Evolutionary conservation across 2,888 invertebrate species (phyloP), one percentile per base, ranked within the genome.

Genomic region (Oegoconia quadripuncta): DNA sequence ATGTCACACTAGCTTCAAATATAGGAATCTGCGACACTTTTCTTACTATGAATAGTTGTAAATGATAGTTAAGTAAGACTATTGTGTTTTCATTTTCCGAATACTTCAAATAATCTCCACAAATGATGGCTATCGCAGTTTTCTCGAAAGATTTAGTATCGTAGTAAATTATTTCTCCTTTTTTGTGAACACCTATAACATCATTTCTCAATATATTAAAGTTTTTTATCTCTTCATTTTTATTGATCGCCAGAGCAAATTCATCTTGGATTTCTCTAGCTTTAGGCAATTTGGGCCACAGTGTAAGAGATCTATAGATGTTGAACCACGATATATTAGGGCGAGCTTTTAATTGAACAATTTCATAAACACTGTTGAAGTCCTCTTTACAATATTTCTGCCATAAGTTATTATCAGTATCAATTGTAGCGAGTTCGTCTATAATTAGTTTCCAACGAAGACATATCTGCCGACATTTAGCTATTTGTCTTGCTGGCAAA

Each of bases 401-500:
- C 86, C 86, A 86, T 6, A 74, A 35, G 1, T 25, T 2, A n/a
- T n/a, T n/a, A 9, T 25, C 25, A 12, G 4, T 34, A 4, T 76
- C 71, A 11, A 55, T 62, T 18, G 42, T 44, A 0, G 48, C 34
- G 1, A 78, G 20, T 1, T 46, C 55, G 39, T 84, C 81, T 11
- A 81, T 55, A n/a, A 78, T 61, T 3, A 51, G 44, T 23, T 57
- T 68, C 74, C 81, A 83, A 43, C 72, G 56, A 0, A 23, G 8
- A 35, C 78, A 76, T 0, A 84, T 74, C 48, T 52, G 58, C 2
- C 83, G 75, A 29, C 70, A 75, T 45, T 39, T 63, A 0, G 63
- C 56, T 1, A 81, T 37, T 0, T 74, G 54, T 47, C 59, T 73
- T 0, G 66, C 68, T 1, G 69, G 45, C 31, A 80, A 45, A 45